Evolutionary conservation across 2,888 invertebrate genomes (phyloP).

Genomic region (Vanessa cardui): DNA sequence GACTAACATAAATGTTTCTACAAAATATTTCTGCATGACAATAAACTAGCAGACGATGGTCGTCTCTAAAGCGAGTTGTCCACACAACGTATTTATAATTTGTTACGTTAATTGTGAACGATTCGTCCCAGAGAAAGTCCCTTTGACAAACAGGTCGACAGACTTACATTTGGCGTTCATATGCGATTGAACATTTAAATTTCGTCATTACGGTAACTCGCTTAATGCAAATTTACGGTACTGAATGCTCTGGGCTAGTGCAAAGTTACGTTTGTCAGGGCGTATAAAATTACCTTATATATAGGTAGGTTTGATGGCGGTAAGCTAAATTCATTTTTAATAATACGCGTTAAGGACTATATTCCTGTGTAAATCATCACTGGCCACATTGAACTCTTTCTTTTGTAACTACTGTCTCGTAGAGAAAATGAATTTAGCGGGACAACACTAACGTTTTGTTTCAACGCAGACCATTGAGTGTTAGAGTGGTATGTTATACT

Average conservation of each 20-base stretch:
- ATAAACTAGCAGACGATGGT: constrained; percentile 35
- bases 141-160: constrained; percentile 48
- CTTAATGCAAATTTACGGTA: constrained; percentile 33
- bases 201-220: constrained; percentile 32
- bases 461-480: constrained; percentile 13
- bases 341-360: constrained; percentile 7
- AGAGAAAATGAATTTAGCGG: constrained; percentile 52
- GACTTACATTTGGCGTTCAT: constrained; percentile 43
- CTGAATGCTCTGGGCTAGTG: constrained; percentile 25
- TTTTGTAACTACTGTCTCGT: constrained; percentile 47
- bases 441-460: constrained; percentile 37
- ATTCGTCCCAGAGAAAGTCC: constrained; percentile 74
- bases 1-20: constrained; percentile 20
- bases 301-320: neutral
- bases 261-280: constrained; percentile 32
- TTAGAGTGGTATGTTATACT: constrained; percentile 18
- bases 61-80: constrained; percentile 49
- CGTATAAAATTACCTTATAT: constrained; percentile 30
- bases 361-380: constrained; percentile 14
- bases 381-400: constrained; percentile 44
- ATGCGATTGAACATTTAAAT: constrained; percentile 40
- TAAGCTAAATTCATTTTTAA: constrained; percentile 17
- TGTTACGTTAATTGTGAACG: constrained; percentile 60
- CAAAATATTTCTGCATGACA: constrained; percentile 31
- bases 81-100: constrained; percentile 64